Base-by-base conservation (phyloP, 2,113 vertebrate species). In the Eurypyga helias region DNA sequence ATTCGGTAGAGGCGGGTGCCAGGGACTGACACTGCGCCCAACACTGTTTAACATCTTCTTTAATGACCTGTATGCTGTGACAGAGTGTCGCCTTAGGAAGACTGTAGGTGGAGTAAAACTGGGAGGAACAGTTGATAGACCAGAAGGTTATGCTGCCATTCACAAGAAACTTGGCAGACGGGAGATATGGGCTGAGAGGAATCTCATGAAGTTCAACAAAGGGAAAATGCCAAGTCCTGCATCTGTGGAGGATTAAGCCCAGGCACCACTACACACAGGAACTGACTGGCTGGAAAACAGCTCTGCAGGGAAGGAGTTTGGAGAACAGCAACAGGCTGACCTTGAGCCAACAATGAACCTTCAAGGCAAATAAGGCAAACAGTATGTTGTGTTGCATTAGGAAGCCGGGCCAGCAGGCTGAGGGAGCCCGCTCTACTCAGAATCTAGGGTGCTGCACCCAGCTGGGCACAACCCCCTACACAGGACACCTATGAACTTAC, bases 391-490 rank as follows among this genome's bases (percentile, higher is more conserved):
- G 12, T 25, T 57, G 20, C 26, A 57, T 49, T 58, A 20, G 34
- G 31, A 41, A 83, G 11, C 24, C 45, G n/a, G 51, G 18, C 11
- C 29, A 71, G 31, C 29, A 28, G 18, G 14, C 18, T 51, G 29
- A 41, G n/a, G 41, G 29, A 33, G 2, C n/a, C 24, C 9, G 19
- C 34, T 13, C 6, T 51, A 41, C 45, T n/a, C 18, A 71, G 29
- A 24, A 51, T 9, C 19, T n/a, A n/a, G 18, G 43, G 26, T 54
- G 5, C 33, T 46, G 13, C 0, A 2, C 10, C 15, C n/a, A 19
- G 33, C 16, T 36, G 7, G 12, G 19, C 13, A 17, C 4, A 45
- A 20, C 51, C 20, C 9, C 25, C 12, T 55, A 46, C 20, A 9
- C 41, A 46, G 46, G 26, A 31, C 33, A 36, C 33, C 19, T 31